phyloP scores from a whole-genome alignment of 2,888 invertebrate genomes.

The Mythimna albipuncta region DNA sequence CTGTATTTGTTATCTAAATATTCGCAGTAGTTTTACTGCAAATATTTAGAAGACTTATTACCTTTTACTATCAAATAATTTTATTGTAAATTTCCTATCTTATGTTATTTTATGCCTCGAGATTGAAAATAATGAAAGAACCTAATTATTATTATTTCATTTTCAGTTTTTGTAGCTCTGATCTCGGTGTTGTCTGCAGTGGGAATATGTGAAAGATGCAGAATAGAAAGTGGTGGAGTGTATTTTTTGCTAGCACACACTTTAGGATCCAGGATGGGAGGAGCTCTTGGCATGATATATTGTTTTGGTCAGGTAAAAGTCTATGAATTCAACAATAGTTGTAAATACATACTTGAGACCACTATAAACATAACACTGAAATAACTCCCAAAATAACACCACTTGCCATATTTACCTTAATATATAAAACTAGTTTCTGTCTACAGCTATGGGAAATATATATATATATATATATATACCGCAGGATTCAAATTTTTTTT shows the following conservation, averaged over 20 bases:
- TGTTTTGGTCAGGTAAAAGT: slow-evolving; percentile 97
- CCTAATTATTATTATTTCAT: slow-evolving; percentile 12
- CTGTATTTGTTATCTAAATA: slow-evolving; percentile 22
- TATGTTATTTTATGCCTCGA: not conserved
- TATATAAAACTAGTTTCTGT: not conserved
- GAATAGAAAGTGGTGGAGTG: slow-evolving; percentile 99
- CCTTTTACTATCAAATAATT: not conserved
- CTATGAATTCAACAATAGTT: not conserved
- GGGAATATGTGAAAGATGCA: slow-evolving; percentile 98
- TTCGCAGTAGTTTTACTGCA: not conserved
- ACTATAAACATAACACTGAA: too few relatives aligned
- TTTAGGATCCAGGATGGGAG: slow-evolving; percentile 97
- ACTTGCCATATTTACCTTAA: not conserved
- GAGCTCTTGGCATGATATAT: slow-evolving; percentile 97
- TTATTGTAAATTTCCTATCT: not conserved
- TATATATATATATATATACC: too few relatives aligned
- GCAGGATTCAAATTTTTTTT: too few relatives aligned
- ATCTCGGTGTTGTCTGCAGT: slow-evolving; percentile 98
- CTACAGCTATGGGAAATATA: not conserved
- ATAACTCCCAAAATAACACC: too few relatives aligned
- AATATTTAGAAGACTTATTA: slow-evolving; percentile 28
- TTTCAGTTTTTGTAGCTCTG: slow-evolving; percentile 96
- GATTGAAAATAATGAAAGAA: slow-evolving; percentile 4
- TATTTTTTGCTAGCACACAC: slow-evolving; percentile 98
- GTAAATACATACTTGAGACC: slow-evolving; percentile 1